Evolutionary conservation across 2,797 vertebrate species (phyloP).

Genomic region (Aythya fuligula): DNA sequence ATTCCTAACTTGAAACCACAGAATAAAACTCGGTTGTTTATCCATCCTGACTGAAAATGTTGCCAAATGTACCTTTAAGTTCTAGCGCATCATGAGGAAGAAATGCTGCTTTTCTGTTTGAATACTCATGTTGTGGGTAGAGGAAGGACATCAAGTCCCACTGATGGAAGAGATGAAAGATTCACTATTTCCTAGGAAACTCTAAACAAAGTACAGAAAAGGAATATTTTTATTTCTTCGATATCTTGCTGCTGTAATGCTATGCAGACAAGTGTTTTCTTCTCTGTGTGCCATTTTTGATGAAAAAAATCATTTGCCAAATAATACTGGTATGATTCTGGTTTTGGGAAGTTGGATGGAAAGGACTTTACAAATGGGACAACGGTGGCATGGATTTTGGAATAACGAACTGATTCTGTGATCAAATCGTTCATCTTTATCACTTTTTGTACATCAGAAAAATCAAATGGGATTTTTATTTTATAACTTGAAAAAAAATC

Average conservation of each 20-base stretch:
- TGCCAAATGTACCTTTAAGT: slow-evolving; percentile 79
- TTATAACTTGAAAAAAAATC: slow-evolving; percentile 91
- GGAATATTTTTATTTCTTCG: slow-evolving; percentile 83
- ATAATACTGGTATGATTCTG: slow-evolving; percentile 83
- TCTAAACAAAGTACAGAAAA: slow-evolving; percentile 79
- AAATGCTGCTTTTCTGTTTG: slow-evolving; percentile 73
- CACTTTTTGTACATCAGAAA: slow-evolving; percentile 99
- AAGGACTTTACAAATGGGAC: slow-evolving; percentile 79
- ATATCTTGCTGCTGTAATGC: slow-evolving; percentile 91
- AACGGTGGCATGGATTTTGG: slow-evolving; percentile 82
- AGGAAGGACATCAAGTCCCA: slow-evolving; percentile 70
- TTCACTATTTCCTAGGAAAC: slow-evolving; percentile 77
- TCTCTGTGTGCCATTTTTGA: slow-evolving; percentile 86
- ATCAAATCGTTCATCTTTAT: slow-evolving; percentile 94
- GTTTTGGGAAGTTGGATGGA: slow-evolving; percentile 79
- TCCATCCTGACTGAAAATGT: slow-evolving; percentile 67
- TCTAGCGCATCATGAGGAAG: slow-evolving; percentile 68
- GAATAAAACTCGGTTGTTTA: slow-evolving; percentile 35
- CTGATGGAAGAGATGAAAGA: slow-evolving; percentile 65
- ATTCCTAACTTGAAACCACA: slow-evolving; percentile 70
- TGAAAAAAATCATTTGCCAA: slow-evolving; percentile 89
- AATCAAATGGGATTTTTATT: slow-evolving; percentile 96
- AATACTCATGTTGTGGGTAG: slow-evolving; percentile 68
- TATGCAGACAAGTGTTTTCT: slow-evolving; percentile 93
- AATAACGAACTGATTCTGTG: slow-evolving; percentile 84